A percentile compares a stretch with the other conserved stretches of the same genome.
phyloP scores from a whole-genome alignment of 2,113 vertebrate genomes.

The Sylvia atricapilla region DNA sequence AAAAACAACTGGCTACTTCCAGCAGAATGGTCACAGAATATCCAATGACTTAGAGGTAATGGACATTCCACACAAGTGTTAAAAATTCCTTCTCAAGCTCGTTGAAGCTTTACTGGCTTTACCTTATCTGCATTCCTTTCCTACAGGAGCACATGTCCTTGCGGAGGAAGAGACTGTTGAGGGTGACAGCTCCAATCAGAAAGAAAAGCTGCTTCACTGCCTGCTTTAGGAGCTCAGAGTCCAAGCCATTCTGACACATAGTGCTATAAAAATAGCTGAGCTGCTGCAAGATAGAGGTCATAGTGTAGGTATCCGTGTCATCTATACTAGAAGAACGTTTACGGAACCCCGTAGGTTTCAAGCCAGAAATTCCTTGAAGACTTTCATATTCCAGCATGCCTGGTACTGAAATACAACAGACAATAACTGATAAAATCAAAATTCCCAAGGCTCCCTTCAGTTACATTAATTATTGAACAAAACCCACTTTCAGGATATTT shows the following conservation, averaged over 20 bases:
- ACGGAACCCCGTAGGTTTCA: slow-evolving; percentile 93
- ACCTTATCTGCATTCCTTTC: slow-evolving; percentile 99
- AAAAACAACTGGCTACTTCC: not conserved
- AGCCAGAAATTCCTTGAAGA: slow-evolving; percentile 92
- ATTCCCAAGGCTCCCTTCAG: not conserved
- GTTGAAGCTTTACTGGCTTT: not conserved
- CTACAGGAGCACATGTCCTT: slow-evolving; percentile 98
- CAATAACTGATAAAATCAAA: not conserved
- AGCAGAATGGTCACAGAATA: not conserved
- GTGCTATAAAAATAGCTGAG: slow-evolving; percentile 86
- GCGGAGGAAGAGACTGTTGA: slow-evolving; percentile 95
- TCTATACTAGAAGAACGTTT: slow-evolving; percentile 91
- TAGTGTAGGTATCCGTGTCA: slow-evolving; percentile 83
- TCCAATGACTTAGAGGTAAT: not conserved
- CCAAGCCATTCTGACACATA: slow-evolving; percentile 91
- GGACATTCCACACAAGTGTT: not conserved
- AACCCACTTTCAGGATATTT: not conserved
- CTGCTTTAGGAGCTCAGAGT: slow-evolving; percentile 84
- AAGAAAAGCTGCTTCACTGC: slow-evolving; percentile 89
- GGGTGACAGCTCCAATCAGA: slow-evolving; percentile 82
- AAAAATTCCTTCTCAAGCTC: not conserved
- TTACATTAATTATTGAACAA: not conserved
- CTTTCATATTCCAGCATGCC: slow-evolving; percentile 96
- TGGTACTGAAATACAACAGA: slow-evolving; percentile 75
- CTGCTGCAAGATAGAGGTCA: slow-evolving; percentile 89